A percentile compares a stretch with the other conserved stretches of the same genome.
Conservation (phyloP, 2,113 vertebrate genomes). For the Oncorhynchus tshawytscha region DNA sequence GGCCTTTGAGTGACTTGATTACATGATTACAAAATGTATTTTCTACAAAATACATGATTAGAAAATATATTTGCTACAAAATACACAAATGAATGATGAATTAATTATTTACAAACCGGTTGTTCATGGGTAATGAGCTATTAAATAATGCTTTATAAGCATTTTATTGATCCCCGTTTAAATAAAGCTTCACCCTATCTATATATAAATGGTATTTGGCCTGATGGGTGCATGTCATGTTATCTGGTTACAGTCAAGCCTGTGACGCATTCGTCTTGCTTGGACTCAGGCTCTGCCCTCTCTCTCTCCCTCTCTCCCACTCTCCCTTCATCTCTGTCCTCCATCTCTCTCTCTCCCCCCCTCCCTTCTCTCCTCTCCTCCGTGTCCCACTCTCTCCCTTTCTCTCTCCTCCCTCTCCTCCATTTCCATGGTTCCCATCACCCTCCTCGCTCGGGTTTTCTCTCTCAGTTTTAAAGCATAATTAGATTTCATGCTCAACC, state of each 20-base stretch:
- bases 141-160: too few relatives aligned
- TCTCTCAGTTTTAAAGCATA: slow-evolving; percentile 39
- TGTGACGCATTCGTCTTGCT: slow-evolving; percentile 13
- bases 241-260: slow-evolving; percentile 1
- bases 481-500: slow-evolving; percentile 67
- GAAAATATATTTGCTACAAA: too few relatives aligned
- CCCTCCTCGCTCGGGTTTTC: slow-evolving; percentile 37
- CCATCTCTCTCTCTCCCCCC: not conserved
- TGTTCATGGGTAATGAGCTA: too few relatives aligned
- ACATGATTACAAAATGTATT: too few relatives aligned
- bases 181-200: too few relatives aligned
- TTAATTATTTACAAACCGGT: too few relatives aligned
- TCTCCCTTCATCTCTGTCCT: not conserved
- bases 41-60: too few relatives aligned
- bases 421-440: slow-evolving; percentile 16
- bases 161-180: too few relatives aligned
- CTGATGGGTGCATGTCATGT: not conserved
- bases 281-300: not conserved
- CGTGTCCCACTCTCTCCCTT: too few relatives aligned
- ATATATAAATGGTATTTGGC: not conserved
- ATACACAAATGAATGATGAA: too few relatives aligned
- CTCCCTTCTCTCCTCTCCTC: too few relatives aligned
- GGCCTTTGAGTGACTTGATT: too few relatives aligned
- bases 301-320: not conserved
- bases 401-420: slow-evolving; percentile 14